Evolutionary conservation across 2,797 vertebrate species (phyloP), one percentile per base, ranked within the genome.

Genomic region (Malurus leucopterus): DNA sequence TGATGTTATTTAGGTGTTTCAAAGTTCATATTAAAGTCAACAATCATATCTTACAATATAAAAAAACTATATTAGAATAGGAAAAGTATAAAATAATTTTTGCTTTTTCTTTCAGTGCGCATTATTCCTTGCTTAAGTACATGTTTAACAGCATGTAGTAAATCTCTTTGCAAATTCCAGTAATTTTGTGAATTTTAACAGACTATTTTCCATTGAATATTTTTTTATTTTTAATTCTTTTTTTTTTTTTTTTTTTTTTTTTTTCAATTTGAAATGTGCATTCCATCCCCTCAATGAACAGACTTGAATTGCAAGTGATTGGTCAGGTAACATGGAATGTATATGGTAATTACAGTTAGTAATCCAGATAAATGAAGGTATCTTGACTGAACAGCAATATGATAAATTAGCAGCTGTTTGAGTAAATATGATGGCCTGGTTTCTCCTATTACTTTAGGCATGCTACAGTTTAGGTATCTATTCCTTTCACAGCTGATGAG

Each of bases 281-380:
- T 75, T 86, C 81, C 23, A 55, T 15, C 4, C 5, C 3, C 14
- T 63, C n/a, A 76, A 34, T 14, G 3, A 71, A 43, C 30, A 51
- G 20, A 41, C 7, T 10, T 63, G 22, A 47, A 62, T 72, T 69
- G 75, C 59, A 87, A 71, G 23, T 15, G 7, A 58, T 21, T 6
- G 14, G 6, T 41, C 19, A 55, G 1, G 0, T 29, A 47, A n/a
- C 4, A 6, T 38, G 5, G 11, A 22, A 8, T 51, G 6, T 13
- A 40, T 30, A 47, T 22, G 13, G 12, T 32, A 64, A 63, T 54
- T 73, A 58, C 13, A 34, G 13, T 43, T 64, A 77, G 5, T 11
- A 61, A 47, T 51, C 13, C 24, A 82, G 27, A 51, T 15, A 90
- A 73, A 71, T 40, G 50, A 2, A 54, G 3, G 3, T 64, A 30